phyloP scores from a whole-genome alignment of 2,113 vertebrate species.

The Etheostoma spectabile region DNA sequence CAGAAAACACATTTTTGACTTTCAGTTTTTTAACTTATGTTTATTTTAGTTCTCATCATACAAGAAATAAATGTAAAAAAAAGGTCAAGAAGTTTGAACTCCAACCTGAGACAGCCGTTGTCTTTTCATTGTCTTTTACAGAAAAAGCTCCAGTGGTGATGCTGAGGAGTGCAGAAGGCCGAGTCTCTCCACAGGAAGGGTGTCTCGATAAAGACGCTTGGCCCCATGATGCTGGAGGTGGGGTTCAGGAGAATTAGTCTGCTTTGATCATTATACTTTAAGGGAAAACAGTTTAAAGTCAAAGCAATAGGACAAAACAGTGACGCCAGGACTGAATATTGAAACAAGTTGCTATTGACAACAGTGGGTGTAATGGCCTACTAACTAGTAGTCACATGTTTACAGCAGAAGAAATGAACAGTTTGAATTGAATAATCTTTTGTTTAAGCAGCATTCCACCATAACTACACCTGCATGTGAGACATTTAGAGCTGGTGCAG shows the following conservation, averaged over 20 bases:
- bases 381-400: not conserved
- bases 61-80: no score
- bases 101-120: not conserved
- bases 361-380: not conserved
- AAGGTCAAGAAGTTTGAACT: not conserved
- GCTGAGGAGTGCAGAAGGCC: constrained; percentile 97
- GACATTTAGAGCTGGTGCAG: not conserved
- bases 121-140: constrained; percentile 59
- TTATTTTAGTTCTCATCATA: not conserved
- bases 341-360: not conserved
- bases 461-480: not conserved
- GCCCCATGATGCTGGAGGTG: constrained; percentile 99
- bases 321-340: not conserved
- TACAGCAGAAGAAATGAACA: not conserved
- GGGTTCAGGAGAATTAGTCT: not conserved
- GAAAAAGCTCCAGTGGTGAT: constrained; percentile 92
- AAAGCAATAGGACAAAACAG: not conserved
- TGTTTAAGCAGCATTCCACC: no score
- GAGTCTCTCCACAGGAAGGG: constrained; percentile 96
- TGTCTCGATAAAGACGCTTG: constrained; percentile 97
- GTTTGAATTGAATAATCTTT: not conserved
- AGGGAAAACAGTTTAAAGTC: no score
- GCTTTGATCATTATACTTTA: not conserved
- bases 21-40: not conserved
- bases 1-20: not conserved